Evolutionary conservation across 2,888 invertebrate genomes (phyloP), one percentile per base, ranked within the genome.

Genomic region (Eupelmus urozonus): DNA sequence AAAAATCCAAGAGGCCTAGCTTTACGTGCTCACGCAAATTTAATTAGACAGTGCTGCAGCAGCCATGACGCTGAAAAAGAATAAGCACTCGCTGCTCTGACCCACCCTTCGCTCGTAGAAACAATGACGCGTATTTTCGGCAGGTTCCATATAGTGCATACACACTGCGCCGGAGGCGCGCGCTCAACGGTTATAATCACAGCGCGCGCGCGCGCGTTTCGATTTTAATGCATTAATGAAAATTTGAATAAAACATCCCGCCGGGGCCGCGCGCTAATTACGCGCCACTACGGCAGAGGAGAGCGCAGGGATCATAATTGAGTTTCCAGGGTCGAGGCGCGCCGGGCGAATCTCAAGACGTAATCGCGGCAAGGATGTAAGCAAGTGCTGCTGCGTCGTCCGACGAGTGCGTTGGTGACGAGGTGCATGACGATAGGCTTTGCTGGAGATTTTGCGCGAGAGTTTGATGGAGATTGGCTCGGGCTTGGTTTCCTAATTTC

Each of bases 211-310:
- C 49, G n/a, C n/a, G 40, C 20, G 2, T 7, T 76, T 23, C 53
- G 53, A 67, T 69, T 80, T 80, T 80, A 76, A 80, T 76, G 76
- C 29, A 80, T 57, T 76, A 73, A 80, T 80, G 76, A 80, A 80
- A 80, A 76, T 29, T 59, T 76, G 76, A 69, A 80, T 80, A 80
- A 80, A 80, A 76, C 70, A 80, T 65, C 53, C n/a, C 27, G 59
- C 5, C 20, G 51, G n/a, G 20, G 23, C 1, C 5, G 16, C 2
- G 29, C 53, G 67, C 72, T 79, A 79, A 79, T 79, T 79, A 72
- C 53, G 20, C 53, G 49, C 53, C 62, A 55, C n/a, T n/a, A 2
- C 42, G 60, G 65, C 20, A 55, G 11, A 60, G n/a, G n/a, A n/a
- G n/a, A n/a, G n/a, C n/a, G n/a, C n/a, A n/a, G n/a, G 53, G 9